phyloP scores from a whole-genome alignment of 2,888 invertebrate genomes.

The Rapana venosa region DNA sequence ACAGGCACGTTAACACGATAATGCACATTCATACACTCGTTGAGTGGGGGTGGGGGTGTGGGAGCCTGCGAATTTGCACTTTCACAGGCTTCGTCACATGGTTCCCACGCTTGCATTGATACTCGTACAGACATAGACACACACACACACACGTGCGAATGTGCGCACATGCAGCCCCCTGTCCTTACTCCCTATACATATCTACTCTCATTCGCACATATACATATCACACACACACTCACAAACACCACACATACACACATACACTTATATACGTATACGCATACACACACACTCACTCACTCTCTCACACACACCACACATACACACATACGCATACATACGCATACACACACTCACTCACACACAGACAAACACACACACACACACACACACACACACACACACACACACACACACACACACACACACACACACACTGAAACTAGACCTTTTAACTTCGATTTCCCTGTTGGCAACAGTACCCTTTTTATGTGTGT shows the following conservation, averaged over 20 bases:
- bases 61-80: too few species aligned
- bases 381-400: not conserved
- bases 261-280: not conserved
- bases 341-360: not conserved
- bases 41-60: too few species aligned
- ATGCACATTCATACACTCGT: too few species aligned
- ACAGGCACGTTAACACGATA: too few species aligned
- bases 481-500: not conserved
- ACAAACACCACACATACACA: not conserved
- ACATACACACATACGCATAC: not conserved
- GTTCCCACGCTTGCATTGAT: too few species aligned
- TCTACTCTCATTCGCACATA: not conserved
- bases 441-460: not conserved
- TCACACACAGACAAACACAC: not conserved
- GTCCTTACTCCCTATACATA: not conserved
- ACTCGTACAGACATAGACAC: too few species aligned
- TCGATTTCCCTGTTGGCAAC: not conserved
- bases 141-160: not conserved
- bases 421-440: constrained; percentile 14
- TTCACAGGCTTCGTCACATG: too few species aligned
- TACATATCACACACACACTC: not conserved
- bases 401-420: not conserved
- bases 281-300: not conserved
- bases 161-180: too few species aligned
- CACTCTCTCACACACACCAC: not conserved